These are phyloP conservation scores for Balanococcus diminutus DNA, from an alignment of 2,888 invertebrate genomes.

Conservation along the genomic window DNA sequence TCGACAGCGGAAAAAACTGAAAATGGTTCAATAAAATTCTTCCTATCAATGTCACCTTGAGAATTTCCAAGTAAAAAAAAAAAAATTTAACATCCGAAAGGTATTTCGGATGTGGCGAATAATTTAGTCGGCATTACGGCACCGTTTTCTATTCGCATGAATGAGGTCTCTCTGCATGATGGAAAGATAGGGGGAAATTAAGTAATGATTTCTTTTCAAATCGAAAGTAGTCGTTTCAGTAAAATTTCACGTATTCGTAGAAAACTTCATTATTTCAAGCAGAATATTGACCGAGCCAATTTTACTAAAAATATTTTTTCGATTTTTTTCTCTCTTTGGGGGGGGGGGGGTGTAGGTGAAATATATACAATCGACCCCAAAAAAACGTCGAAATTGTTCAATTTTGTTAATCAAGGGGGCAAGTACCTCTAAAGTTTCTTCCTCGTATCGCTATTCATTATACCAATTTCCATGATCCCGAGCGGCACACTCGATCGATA, in stretches of 20 bases:
- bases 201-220: background rate
- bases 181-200: background rate
- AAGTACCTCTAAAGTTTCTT: too few relatives aligned
- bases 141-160: constrained; percentile 27
- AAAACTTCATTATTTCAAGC: background rate
- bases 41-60: constrained; percentile 21
- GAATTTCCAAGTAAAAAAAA: constrained; percentile 22
- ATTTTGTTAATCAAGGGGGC: too few relatives aligned
- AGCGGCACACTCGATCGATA: too few relatives aligned
- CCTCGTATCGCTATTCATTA: too few relatives aligned
- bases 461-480: too few relatives aligned
- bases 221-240: background rate
- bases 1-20: background rate
- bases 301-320: too few relatives aligned
- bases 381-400: background rate
- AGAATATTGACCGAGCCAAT: background rate
- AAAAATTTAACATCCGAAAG: background rate
- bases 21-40: background rate
- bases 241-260: background rate
- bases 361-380: background rate
- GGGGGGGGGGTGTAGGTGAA: too few relatives aligned
- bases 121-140: background rate
- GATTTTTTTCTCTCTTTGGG: too few relatives aligned
- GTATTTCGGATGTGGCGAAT: constrained; percentile 33
- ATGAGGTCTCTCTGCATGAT: background rate